Conservation (phyloP, 2,113 vertebrate species). For the Raja brachyura region DNA sequence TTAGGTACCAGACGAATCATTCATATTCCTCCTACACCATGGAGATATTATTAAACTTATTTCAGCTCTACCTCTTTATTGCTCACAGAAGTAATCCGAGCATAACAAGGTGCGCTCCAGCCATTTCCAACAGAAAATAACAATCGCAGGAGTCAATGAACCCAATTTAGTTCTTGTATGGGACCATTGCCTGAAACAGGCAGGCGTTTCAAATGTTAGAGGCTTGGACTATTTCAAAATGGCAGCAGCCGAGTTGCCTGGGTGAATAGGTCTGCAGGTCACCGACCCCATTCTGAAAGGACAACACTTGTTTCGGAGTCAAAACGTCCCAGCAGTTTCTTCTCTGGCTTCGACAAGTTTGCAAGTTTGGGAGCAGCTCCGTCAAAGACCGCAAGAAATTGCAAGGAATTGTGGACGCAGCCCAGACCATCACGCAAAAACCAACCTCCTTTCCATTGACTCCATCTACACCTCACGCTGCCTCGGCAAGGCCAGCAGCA, state of each 20-base stretch:
- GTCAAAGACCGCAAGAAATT: no score
- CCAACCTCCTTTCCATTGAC: no score
- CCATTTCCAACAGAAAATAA: not conserved
- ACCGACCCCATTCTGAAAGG: not conserved
- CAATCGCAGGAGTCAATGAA: not conserved
- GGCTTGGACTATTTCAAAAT: not conserved
- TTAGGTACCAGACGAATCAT: not conserved
- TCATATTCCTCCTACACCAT: not conserved
- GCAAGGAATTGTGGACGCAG: no score
- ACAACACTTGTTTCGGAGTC: no score
- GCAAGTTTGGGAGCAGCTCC: no score
- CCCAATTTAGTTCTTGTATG: not conserved
- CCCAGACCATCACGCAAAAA: no score
- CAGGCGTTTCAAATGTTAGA: not conserved
- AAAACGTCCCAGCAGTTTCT: not conserved
- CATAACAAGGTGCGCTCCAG: not conserved
- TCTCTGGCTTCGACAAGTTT: not conserved
- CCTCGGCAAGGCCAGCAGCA: no score
- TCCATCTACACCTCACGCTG: no score
- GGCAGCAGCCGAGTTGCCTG: not conserved
- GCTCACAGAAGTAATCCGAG: not conserved
- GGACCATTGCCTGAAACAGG: not conserved
- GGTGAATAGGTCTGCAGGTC: not conserved
- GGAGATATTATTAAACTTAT: not conserved
- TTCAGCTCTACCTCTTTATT: not conserved